These are phyloP conservation scores for Momotus momota DNA, from an alignment of 2,797 vertebrate genomes.

Conservation along the genomic window DNA sequence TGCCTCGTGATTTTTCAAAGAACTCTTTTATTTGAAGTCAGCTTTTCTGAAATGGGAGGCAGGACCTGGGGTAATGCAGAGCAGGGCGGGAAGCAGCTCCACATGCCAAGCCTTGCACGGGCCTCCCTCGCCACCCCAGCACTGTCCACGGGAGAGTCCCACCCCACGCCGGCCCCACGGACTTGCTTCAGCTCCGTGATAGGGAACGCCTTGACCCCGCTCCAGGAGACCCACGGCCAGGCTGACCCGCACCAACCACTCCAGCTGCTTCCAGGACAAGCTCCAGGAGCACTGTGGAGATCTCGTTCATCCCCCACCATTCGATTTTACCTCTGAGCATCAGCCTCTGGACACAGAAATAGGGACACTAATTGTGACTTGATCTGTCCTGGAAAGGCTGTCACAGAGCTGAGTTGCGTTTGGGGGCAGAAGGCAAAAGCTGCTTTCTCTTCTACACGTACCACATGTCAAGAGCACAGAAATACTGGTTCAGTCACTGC, in stretches of 20 bases:
- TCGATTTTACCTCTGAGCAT: slow-evolving; percentile 29
- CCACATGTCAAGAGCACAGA: no score
- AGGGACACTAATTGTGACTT: not conserved
- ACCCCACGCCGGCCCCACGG: fast-evolving
- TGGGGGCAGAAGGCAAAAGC: not conserved
- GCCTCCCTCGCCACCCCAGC: not conserved
- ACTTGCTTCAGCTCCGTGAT: fast-evolving
- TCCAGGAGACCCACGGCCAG: not conserved
- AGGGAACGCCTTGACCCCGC: fast-evolving
- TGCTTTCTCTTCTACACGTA: not conserved
- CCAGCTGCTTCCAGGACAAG: not conserved
- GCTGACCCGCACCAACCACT: fast-evolving
- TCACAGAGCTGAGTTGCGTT: not conserved
- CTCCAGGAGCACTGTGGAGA: not conserved
- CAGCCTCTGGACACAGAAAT: slow-evolving; percentile 16
- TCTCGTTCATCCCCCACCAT: not conserved
- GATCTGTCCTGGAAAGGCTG: not conserved
- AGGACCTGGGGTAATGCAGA: slow-evolving; percentile 57
- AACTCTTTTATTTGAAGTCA: slow-evolving; percentile 72
- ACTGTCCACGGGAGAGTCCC: not conserved
- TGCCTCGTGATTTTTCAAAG: slow-evolving; percentile 76
- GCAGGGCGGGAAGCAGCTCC: not conserved
- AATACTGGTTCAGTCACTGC: no score
- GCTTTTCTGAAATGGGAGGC: slow-evolving; percentile 65
- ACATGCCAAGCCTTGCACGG: not conserved